Percentiles rank a stretch among this genome's conserved stretches.
Conservation (phyloP, 2,797 vertebrate genomes). For the Chanos chanos region DNA sequence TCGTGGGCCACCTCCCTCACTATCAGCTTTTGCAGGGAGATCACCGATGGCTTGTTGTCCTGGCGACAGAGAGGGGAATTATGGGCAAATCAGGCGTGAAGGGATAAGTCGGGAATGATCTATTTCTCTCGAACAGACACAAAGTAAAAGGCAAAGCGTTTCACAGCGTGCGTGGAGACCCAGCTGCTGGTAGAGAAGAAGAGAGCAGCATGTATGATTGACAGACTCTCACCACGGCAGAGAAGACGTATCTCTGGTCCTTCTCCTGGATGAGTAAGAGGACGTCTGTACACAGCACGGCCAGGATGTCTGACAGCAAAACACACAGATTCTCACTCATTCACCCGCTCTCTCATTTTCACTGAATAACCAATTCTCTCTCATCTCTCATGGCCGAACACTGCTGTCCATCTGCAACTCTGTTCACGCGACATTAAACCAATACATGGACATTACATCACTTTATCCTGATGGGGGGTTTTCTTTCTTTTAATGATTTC, state of each 20-base stretch:
- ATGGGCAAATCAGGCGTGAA: too few relatives aligned
- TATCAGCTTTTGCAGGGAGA: constrained; percentile 82
- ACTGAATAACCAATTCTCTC: too few relatives aligned
- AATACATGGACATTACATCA: too few relatives aligned
- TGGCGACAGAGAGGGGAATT: constrained; percentile 39
- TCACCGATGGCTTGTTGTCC: constrained; percentile 81
- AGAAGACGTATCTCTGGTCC: constrained; percentile 90
- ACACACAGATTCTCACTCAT: too few relatives aligned
- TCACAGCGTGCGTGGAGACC: too few relatives aligned
- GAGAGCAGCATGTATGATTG: too few relatives aligned
- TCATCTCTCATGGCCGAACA: too few relatives aligned
- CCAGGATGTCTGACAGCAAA: constrained; percentile 80
- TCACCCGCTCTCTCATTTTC: too few relatives aligned
- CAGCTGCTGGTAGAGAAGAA: neutral
- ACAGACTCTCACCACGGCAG: constrained; percentile 81
- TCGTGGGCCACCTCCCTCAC: constrained; percentile 86
- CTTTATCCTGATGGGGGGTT: too few relatives aligned
- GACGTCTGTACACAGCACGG: constrained; percentile 88
- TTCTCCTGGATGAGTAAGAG: constrained; percentile 93
- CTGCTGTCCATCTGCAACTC: too few relatives aligned
- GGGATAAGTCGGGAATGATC: neutral
- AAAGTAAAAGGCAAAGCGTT: neutral
- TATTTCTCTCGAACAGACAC: neutral
- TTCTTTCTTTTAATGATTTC: too few relatives aligned
- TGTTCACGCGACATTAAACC: too few relatives aligned